Base-by-base conservation (phyloP, 2,113 vertebrate genomes). In the Scortum barcoo region DNA sequence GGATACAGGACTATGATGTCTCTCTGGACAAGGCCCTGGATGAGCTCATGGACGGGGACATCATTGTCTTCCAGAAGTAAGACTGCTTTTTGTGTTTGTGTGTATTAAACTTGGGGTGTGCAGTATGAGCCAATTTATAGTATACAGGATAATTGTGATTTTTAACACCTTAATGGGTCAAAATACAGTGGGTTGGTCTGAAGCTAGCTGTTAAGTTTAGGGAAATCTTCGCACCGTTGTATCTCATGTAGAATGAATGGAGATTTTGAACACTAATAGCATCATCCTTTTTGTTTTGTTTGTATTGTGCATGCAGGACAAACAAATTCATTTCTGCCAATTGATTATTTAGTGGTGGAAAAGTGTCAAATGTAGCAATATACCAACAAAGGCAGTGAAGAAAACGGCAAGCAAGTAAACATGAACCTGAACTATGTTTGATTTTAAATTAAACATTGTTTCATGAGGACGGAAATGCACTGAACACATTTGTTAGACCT, bases 41-140 rank as follows among this genome's bases (percentile, higher is more conserved):
- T 73, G 98, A 99, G 95, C 97, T 99, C 82, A 99, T 99, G 98
- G 98, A 99, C 66, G 98, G 98, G 33, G 98, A 99, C 95, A 99
- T 99, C 92, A 99, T 99, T 88, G 98, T 99, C 87, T 99, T 99
- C 95, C 98, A 99, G 93, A 99, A 98, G 98, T 99, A 96, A 14
- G 97, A 91, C 19, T 53, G 1, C 42, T 4, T 57, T 3, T 10
- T 42, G 17, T 50, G 1, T 79, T n/a, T 36, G n/a, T 38, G 56
- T 48, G 4, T 19, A 5, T 72, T 40, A 17, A 14, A 26, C 22
- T 36, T 26, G 22, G 7, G 57, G 2, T 24, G 46, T 24, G 13
- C 22, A 28, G 61, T 60, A n/a, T 30, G 24, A 11, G 60, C 11
- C 40, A 2, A 54, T 40, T 40, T n/a, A 56, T 42, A 11, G 1